These are phyloP conservation scores for Kuschelorhynchus macadamiae DNA, from an alignment of 2,888 invertebrate genomes.

Conservation along the genomic window DNA sequence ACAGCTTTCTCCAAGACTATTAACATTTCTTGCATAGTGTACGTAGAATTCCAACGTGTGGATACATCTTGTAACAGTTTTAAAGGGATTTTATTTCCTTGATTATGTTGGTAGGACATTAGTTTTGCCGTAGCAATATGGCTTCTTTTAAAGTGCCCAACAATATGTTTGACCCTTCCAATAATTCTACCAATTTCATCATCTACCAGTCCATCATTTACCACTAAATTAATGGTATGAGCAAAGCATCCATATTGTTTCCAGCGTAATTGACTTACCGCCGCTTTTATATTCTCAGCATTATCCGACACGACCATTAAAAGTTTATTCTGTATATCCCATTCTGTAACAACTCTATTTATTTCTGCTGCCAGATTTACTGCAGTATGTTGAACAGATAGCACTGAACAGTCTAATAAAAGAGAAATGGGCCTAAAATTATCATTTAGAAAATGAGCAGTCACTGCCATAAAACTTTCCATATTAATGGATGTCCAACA, in stretches of 20 bases:
- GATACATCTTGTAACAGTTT: slow-evolving; percentile 42
- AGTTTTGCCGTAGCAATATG: slow-evolving; percentile 27
- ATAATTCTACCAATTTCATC: background rate
- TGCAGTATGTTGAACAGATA: slow-evolving; percentile 52
- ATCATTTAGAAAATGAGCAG: slow-evolving; percentile 4
- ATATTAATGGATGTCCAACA: slow-evolving; percentile 17
- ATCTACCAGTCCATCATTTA: slow-evolving; percentile 1
- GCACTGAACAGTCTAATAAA: slow-evolving; percentile 39
- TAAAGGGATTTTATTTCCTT: slow-evolving; percentile 19
- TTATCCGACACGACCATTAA: slow-evolving; percentile 14
- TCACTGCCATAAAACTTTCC: slow-evolving; percentile 19
- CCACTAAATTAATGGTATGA: slow-evolving; percentile 11
- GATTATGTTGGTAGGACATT: background rate
- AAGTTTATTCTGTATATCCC: slow-evolving; percentile 5
- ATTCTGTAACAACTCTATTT: slow-evolving; percentile 29
- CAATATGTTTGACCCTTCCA: background rate
- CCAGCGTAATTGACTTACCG: background rate
- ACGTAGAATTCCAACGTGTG: slow-evolving; percentile 47
- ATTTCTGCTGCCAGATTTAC: slow-evolving; percentile 54
- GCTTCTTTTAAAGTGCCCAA: slow-evolving; percentile 17
- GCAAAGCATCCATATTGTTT: slow-evolving; percentile 45
- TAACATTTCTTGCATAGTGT: slow-evolving; percentile 43
- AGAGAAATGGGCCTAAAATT: background rate
- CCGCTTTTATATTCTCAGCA: slow-evolving; percentile 12
- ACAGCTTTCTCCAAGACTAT: slow-evolving; percentile 33